Evolutionary conservation across 2,888 invertebrate species (phyloP), one percentile per base, ranked within the genome.

Genomic region (Acleris laterana): DNA sequence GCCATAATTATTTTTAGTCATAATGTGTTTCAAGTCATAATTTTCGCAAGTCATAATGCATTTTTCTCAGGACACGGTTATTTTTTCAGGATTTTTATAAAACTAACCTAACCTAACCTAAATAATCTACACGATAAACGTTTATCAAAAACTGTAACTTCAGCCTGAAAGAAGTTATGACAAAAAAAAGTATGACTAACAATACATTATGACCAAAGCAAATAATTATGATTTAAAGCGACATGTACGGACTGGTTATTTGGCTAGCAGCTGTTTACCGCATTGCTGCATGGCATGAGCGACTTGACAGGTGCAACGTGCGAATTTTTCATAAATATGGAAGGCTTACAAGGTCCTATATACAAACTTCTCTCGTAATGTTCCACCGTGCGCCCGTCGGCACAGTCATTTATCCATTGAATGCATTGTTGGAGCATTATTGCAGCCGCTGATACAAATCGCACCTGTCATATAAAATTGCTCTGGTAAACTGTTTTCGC

Each of bases 261-360:
- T 51, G 46, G 32, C 22, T 42, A 48, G 38, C 71, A 71, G 68
- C 71, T 71, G 19, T 20, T 51, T 61, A 49, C 61, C 55, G 57
- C 53, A 63, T 68, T 69, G 56, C 53, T 68, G 61, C 62, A 57
- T 49, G 59, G 44, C 9, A 46, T 22, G 38, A 46, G 46, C 46
- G 19, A 52, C 50, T 63, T 57, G 63, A 51, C 69, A 69, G 70
- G 70, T 69, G 69, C 68, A 52, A 50, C 63, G 56, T 63, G 57
- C 52, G 55, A 28, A 38, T 65, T 53, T 44, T 53, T 55, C 58
- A 50, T n/a, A n/a, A n/a, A n/a, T 28, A 9, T 62, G 60, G 62
- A 56, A 50, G 60, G 55, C 59, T 64, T 56, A 50, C 60, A 59
- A 49, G 53, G 59, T 55, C 32, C 32, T 53, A 25, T 25, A 25